phyloP scores from a whole-genome alignment of 2,113 vertebrate genomes.

The Gasterosteus nipponicus region DNA sequence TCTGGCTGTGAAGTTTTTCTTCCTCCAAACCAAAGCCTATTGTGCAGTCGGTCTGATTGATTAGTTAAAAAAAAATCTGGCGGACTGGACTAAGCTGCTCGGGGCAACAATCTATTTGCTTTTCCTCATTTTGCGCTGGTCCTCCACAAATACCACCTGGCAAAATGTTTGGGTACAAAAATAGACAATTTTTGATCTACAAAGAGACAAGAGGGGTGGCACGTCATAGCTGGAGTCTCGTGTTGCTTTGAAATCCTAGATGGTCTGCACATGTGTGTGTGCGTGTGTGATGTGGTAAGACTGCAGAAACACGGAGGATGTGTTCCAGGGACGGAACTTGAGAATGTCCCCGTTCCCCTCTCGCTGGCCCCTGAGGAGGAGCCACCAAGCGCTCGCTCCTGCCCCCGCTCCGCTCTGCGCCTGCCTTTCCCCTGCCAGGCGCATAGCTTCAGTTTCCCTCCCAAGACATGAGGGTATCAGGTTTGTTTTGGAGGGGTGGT shows the following conservation, averaged over 20 bases:
- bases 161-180: slow-evolving; percentile 42
- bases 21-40: slow-evolving; percentile 21
- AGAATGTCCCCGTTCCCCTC: slow-evolving; percentile 74
- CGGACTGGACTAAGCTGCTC: slow-evolving; percentile 33
- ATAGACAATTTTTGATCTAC: slow-evolving; percentile 35
- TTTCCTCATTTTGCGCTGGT: slow-evolving; percentile 11
- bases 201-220: slow-evolving; percentile 3
- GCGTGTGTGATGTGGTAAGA: slow-evolving; percentile 73
- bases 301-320: slow-evolving; percentile 68
- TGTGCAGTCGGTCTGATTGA: slow-evolving; percentile 51
- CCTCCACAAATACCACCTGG: slow-evolving; percentile 36
- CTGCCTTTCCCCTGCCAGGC: slow-evolving; percentile 57
- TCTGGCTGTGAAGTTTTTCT: slow-evolving; percentile 26
- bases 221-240: slow-evolving; percentile 35
- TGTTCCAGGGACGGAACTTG: slow-evolving; percentile 75
- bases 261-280: slow-evolving; percentile 42
- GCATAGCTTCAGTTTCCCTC: slow-evolving; percentile 70
- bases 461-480: slow-evolving; percentile 74
- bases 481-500: slow-evolving; percentile 73
- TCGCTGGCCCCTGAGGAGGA: slow-evolving; percentile 76
- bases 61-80: slow-evolving; percentile 47
- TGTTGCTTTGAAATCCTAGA: slow-evolving; percentile 60
- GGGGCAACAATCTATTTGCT: slow-evolving; percentile 31
- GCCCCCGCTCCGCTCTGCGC: slow-evolving; percentile 55
- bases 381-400: slow-evolving; percentile 62